Evolutionary conservation across 2,113 vertebrate species (phyloP).

Genomic region (Gopherus flavomarginatus): DNA sequence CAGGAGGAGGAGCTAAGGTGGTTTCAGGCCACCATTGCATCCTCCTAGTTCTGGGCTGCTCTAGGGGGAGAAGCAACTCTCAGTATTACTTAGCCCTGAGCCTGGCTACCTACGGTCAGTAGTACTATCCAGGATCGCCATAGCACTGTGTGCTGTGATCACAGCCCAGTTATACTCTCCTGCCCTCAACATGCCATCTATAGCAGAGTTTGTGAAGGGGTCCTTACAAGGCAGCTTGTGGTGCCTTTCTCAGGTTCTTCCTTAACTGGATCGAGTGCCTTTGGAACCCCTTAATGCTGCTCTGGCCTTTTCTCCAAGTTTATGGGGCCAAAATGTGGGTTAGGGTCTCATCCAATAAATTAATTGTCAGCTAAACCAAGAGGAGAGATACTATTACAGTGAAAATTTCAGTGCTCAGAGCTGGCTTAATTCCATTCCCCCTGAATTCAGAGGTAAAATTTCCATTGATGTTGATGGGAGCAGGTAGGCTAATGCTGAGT

Average conservation of each 20-base stretch:
- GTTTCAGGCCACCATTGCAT: not conserved
- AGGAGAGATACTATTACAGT: accelerated
- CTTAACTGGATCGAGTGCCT: not conserved
- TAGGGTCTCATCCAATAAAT: not conserved
- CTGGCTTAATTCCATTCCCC: not conserved
- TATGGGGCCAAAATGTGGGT: not conserved
- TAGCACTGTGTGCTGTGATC: accelerated
- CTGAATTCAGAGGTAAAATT: not conserved
- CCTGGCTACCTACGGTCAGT: not conserved
- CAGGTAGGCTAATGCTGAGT: not conserved
- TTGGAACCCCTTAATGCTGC: not conserved
- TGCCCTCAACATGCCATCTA: not conserved
- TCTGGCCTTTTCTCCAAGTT: not conserved
- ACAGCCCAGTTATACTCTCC: not conserved
- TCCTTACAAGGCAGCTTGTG: accelerated
- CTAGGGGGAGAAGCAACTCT: not conserved
- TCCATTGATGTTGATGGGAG: not conserved
- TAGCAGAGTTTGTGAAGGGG: accelerated
- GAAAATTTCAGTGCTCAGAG: not conserved
- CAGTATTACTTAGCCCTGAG: not conserved
- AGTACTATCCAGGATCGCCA: not conserved
- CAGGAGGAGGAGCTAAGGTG: not conserved
- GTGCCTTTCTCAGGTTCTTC: not conserved
- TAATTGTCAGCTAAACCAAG: not conserved
- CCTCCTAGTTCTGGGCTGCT: accelerated